A percentile compares a stretch with the other conserved stretches of the same genome.
Evolutionary conservation across 2,888 invertebrate species (phyloP).

Genomic region (Lysandra coridon): DNA sequence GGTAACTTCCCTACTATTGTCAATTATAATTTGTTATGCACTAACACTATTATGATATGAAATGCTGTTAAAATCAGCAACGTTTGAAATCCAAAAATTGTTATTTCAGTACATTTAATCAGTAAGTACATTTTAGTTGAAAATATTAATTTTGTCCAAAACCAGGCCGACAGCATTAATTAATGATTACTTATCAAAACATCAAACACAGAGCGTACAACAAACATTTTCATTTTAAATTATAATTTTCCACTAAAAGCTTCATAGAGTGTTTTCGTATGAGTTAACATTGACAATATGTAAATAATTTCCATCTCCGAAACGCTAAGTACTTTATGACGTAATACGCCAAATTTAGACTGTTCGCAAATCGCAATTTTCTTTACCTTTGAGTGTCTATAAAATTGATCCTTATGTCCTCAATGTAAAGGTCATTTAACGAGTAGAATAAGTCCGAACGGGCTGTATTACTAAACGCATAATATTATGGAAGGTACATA

Average conservation of each 20-base stretch:
- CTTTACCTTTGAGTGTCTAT: not conserved
- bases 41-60: not conserved
- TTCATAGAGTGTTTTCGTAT: not conserved
- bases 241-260: slow-evolving; percentile 16
- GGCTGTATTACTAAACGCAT: not conserved
- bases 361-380: not conserved
- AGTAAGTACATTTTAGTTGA: slow-evolving; percentile 1
- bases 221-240: slow-evolving; percentile 18
- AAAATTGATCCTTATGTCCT: no score
- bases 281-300: slow-evolving; percentile 3
- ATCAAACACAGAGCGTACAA: not conserved
- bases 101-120: not conserved
- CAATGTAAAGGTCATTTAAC: no score
- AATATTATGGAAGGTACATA: no score
- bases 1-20: no score
- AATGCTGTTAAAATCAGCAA: not conserved
- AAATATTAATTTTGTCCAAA: not conserved
- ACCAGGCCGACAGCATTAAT: not conserved
- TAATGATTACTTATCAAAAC: slow-evolving; percentile 17
- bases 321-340: not conserved
- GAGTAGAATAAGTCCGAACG: no score
- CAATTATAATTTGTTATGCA: no score
- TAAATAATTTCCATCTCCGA: slow-evolving; percentile 19
- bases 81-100: not conserved
- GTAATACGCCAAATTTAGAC: not conserved